Evolutionary conservation across 2,888 invertebrate genomes (phyloP), one percentile per base, ranked within the genome.

Genomic region (Diaphora mendica): DNA sequence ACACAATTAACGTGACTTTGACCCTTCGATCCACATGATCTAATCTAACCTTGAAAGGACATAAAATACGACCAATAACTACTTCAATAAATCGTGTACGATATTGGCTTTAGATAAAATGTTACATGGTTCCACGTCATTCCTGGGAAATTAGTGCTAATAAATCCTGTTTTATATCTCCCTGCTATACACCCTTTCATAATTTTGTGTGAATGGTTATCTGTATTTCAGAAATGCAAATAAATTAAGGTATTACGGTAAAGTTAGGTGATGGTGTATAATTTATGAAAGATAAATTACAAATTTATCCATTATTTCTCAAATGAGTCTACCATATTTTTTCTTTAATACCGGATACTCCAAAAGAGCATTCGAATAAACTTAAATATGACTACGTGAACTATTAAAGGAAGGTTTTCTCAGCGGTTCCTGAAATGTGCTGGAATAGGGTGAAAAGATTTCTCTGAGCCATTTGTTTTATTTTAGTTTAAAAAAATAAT

Each of bases 11-110:
- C 23, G 13, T 67, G 30, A 30, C 67, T 23, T 48, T 67, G 48
- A 33, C 30, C 48, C 23, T 67, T 67, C 67, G 23, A 48, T 11
- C 33, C 33, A 48, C 30, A 48, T 67, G 30, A 67, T 67, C 67
- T 48, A 33, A 67, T 67, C 67, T 48, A 33, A 30, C 67, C 67
- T 67, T 67, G 67, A 33, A 33, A 67, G 48, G 23, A 67, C 30
- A 48, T 66, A 20, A 66, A 42, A 48, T 67, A 67, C 33, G 23
- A 11, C 33, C 48, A 33, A 67, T 20, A 67, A 44, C 66, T 67
- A 66, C 26, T 20, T 13, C 23, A 33, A 67, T 67, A 67, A 48
- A 48, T 48, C 33, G 23, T 33, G 33, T 48, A 48, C 13, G 48
- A 44, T 33, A 67, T 62, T 67, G 23, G 48, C 13, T 67, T 67